Evolutionary conservation across 2,113 vertebrate species (phyloP), one percentile per base, ranked within the genome.

Genomic region (Nothoprocta perdicaria): DNA sequence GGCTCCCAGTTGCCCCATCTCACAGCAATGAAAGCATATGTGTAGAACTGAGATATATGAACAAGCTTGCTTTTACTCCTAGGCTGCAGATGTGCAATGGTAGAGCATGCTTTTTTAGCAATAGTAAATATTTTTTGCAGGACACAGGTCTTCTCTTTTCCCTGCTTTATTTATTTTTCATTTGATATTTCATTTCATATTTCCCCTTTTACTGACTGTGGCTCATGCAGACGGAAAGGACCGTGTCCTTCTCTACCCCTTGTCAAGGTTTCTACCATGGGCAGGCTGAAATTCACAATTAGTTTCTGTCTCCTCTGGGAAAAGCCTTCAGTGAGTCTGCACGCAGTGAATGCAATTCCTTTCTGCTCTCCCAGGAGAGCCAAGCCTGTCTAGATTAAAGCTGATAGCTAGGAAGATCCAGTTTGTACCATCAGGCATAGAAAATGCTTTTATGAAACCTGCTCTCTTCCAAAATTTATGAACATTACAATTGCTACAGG

Each of bases 341-440:
- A 78, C 19, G 6, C 38, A 67, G n/a, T 65, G 72, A 94, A 92
- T 72, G 50, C 91, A 91, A 94, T 83, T 82, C 67, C 68, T 82
- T 69, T 45, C 43, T n/a, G 3, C 26, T 80, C 50, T 85, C 79
- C 75, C 84, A 91, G 61, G 91, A 87, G 88, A 89, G n/a, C 31
- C 1, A 1, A 76, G 86, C 57, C 68, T 65, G 48, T 78, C 88
- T 72, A 86, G 60, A 88, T 23, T 72, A 61, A 68, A 80, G 43
- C 1, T 74, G 79, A 58, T 67, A 89, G 62, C 66, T 61, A 31
- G 31, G 41, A 65, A 8, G 84, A 93, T 78, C 52, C 79, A 85
- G 80, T 84, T 0, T 95, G 62, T 60, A 86, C 45, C 76, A 92
- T 45, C 41, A 57, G 80, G 35, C 24, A 82, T 69, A 72, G 55